phyloP scores from a whole-genome alignment of 2,113 vertebrate species.

The Larimichthys crocea region DNA sequence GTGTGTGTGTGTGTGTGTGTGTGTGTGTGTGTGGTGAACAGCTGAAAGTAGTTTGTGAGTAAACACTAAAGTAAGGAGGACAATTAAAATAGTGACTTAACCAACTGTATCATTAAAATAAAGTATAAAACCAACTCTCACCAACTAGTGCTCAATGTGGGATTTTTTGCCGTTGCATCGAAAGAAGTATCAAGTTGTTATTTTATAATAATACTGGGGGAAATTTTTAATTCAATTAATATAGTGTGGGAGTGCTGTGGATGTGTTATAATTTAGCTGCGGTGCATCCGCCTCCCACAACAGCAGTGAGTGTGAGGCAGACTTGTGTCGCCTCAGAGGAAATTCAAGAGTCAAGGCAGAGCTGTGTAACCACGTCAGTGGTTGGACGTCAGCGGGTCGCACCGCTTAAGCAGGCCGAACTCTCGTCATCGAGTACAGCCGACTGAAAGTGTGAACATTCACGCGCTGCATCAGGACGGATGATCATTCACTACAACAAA shows the following conservation, averaged over 20 bases:
- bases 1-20: too few relatives aligned
- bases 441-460: conserved; percentile 18
- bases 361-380: conserved; percentile 1
- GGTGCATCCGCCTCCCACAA: background rate
- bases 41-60: too few relatives aligned
- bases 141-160: too few relatives aligned
- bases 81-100: too few relatives aligned
- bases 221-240: too few relatives aligned
- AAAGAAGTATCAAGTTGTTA: too few relatives aligned
- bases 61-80: too few relatives aligned
- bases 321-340: conserved; percentile 10
- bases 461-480: conserved; percentile 8
- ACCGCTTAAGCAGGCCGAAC: background rate
- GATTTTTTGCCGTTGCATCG: too few relatives aligned
- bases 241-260: background rate
- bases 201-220: too few relatives aligned
- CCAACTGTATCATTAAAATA: too few relatives aligned
- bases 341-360: background rate
- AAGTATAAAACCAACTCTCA: too few relatives aligned
- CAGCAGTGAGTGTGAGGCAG: background rate
- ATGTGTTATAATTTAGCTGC: conserved; percentile 7
- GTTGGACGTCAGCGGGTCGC: conserved; percentile 32
- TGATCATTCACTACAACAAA: conserved; percentile 36
- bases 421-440: background rate
- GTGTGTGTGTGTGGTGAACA: too few relatives aligned